Evolutionary conservation across 1,140 invertebrate species (phyloP).

Genomic region (Saxidomus purpurata): DNA sequence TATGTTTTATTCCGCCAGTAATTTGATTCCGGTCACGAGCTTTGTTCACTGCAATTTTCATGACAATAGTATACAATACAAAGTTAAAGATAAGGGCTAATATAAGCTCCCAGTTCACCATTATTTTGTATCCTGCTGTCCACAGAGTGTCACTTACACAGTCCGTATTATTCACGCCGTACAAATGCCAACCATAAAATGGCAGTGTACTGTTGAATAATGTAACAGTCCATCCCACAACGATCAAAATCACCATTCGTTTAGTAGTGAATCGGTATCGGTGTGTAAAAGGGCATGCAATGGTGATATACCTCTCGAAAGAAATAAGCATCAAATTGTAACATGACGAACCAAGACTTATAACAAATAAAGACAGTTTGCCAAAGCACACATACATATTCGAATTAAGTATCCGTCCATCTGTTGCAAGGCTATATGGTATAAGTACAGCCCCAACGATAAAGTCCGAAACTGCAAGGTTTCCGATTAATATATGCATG

Average conservation of each 20-base stretch:
- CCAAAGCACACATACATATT: conserved; percentile 33
- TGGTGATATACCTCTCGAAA: neutral
- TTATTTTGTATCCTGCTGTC: neutral
- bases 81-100: neutral
- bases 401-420: neutral
- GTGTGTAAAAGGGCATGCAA: conserved; percentile 1
- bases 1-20: neutral
- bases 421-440: neutral
- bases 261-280: neutral
- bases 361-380: conserved; percentile 12
- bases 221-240: neutral
- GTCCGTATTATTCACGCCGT: neutral
- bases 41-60: neutral
- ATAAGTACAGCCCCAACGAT: conserved; percentile 9
- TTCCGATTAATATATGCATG: conserved; percentile 45
- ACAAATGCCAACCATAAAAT: conserved; percentile 25
- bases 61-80: conserved; percentile 19
- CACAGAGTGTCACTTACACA: conserved; percentile 6
- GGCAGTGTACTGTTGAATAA: neutral
- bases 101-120: conserved; percentile 12
- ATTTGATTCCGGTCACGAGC: neutral
- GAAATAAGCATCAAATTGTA: conserved; percentile 33
- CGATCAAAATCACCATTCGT: neutral
- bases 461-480: conserved; percentile 37
- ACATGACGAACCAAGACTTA: neutral